Conservation (phyloP, 2,888 invertebrate genomes). For the Ophioninae sp. region DNA sequence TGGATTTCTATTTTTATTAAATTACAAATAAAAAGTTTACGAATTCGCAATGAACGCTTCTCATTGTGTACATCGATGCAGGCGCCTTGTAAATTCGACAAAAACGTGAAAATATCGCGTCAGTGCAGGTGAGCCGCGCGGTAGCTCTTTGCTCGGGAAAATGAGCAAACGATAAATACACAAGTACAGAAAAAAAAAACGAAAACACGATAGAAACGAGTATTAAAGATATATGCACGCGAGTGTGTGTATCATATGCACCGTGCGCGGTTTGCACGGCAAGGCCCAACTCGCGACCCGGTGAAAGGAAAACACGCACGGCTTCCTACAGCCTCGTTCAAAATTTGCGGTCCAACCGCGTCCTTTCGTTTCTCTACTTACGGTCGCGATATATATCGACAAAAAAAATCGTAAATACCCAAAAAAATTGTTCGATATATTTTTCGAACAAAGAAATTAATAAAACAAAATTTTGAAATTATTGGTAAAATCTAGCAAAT, state of each 20-base stretch:
- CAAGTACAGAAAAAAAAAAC: neutral
- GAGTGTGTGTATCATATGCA: neutral
- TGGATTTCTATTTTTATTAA: too few species aligned
- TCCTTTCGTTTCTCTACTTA: too few species aligned
- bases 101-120: constrained; percentile 35
- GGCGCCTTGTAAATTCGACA: constrained; percentile 29
- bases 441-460: too few species aligned
- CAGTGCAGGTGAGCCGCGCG: constrained; percentile 30
- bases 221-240: constrained; percentile 71
- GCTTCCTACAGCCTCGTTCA: constrained; percentile 48
- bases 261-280: constrained; percentile 67
- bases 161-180: constrained; percentile 50
- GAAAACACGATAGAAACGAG: constrained; percentile 48
- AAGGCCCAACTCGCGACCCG: constrained; percentile 71
- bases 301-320: constrained; percentile 78
- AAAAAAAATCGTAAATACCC: too few species aligned
- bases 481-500: too few species aligned
- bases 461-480: too few species aligned
- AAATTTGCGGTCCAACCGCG: neutral
- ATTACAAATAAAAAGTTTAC: neutral
- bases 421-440: too few species aligned
- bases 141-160: constrained; percentile 45
- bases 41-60: neutral
- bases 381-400: too few species aligned
- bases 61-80: neutral